Conservation (phyloP, 2,888 invertebrate genomes). For the Caenorhabditis uteleia region DNA sequence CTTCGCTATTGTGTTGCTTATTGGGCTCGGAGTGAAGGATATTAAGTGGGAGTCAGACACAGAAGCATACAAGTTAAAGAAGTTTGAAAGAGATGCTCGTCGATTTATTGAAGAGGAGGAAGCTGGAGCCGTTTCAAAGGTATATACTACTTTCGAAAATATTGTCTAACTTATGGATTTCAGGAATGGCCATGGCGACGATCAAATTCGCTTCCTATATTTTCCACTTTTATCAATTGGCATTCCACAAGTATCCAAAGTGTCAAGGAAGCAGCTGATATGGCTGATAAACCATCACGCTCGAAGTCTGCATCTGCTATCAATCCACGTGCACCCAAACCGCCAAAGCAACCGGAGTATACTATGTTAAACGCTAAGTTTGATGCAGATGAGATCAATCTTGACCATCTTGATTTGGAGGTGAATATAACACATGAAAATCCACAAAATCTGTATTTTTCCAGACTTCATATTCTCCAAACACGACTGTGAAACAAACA, state of each 20-base stretch:
- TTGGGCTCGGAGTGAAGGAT: slow-evolving; percentile 82
- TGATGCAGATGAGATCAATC: too few relatives aligned
- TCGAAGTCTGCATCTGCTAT: slow-evolving; percentile 45
- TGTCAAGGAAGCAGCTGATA: slow-evolving; percentile 18
- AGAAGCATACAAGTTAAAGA: slow-evolving; percentile 47
- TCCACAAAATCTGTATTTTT: too few relatives aligned
- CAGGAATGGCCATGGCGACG: slow-evolving; percentile 3
- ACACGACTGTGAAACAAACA: slow-evolving; percentile 25
- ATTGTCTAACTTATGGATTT: background rate
- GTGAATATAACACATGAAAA: slow-evolving; percentile 7
- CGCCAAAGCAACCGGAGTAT: slow-evolving; percentile 37
- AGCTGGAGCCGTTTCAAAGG: background rate
- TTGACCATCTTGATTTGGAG: slow-evolving; percentile 54
- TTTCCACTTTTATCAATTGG: too few relatives aligned
- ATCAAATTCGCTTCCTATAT: slow-evolving; percentile 1
- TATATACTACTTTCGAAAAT: background rate
- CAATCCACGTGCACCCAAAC: background rate
- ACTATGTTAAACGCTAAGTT: slow-evolving; percentile 32
- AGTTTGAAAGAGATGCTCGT: slow-evolving; percentile 17
- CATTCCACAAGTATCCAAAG: slow-evolving; percentile 21
- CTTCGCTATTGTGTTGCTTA: slow-evolving; percentile 75
- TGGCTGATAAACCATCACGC: slow-evolving; percentile 26
- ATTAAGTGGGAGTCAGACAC: slow-evolving; percentile 80
- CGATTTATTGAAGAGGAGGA: slow-evolving; percentile 5
- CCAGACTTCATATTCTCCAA: slow-evolving; percentile 40